Evolutionary conservation across 2,797 vertebrate species (phyloP), one percentile per base, ranked within the genome.

Genomic region (Hydrolagus colliei): DNA sequence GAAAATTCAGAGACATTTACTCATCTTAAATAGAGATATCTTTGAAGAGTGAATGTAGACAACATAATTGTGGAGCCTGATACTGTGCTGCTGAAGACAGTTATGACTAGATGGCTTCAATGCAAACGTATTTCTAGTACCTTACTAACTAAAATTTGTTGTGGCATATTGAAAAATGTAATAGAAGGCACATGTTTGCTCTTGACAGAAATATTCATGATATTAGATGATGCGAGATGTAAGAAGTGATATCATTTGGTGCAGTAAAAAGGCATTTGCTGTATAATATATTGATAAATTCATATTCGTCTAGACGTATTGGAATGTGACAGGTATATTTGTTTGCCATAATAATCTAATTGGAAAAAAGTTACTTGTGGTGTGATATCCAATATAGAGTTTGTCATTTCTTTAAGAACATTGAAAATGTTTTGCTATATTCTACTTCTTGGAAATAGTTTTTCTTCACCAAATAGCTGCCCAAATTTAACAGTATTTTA

Each of bases 151-250:
- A 41, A 84, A 71, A 35, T 77, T 20, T 52, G 32, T 84, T 71
- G 67, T 71, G 32, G 9, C 20, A n/a, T 84, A 84, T 41, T 41
- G 65, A 18, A 84, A 67, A 65, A 59, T 68, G 11, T 84, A 84
- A 84, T 84, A 84, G 65, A 32, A 84, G 79, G 20, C 79, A 84
- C 65, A 84, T 84, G 65, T 84, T 71, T 84, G 67, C 9, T 14
- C 65, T 52, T 84, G 79, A 65, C 79, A 68, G 41, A 77, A 41
- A n/a, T 84, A 71, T 35, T 82, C 18, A 68, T n/a, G n/a, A n/a
- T n/a, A 6, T 68, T 11, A 18, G 65, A 52, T 84, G 79, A 32
- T 41, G 22, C 68, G 65, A 68, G 18, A 84, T 82, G 63, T 68
- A 68, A 82, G 68, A 82, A 68, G 14, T 68, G 79, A 82, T 82